These are phyloP conservation scores for Trichopoda pennipes DNA, from an alignment of 2,888 invertebrate genomes.

Conservation along the genomic window DNA sequence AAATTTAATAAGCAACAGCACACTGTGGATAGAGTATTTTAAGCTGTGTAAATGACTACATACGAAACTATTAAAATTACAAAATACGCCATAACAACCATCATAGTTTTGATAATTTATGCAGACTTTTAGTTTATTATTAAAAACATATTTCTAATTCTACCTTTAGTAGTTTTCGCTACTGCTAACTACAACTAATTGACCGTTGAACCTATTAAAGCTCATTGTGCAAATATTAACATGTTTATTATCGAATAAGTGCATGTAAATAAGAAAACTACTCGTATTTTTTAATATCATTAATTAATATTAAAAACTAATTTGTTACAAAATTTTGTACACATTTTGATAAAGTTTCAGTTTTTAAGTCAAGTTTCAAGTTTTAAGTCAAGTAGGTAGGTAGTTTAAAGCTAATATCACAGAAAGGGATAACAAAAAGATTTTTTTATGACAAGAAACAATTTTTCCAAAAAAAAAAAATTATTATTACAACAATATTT, in stretches of 20 bases:
- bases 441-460: no score
- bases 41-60: background rate
- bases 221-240: conserved; percentile 9
- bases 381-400: no score
- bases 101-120: no score
- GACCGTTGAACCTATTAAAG: background rate
- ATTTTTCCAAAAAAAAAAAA: no score
- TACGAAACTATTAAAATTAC: background rate
- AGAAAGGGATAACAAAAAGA: no score
- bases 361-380: no score
- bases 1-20: background rate
- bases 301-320: conserved; percentile 10
- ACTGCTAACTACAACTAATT: conserved; percentile 30
- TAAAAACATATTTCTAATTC: background rate
- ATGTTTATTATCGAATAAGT: conserved; percentile 13
- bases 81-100: background rate
- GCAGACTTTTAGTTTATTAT: background rate
- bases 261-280: background rate
- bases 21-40: background rate
- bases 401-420: no score
- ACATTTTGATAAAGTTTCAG: conserved; percentile 29
- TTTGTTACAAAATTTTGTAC: conserved; percentile 32
- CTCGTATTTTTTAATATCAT: background rate
- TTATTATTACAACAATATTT: no score
- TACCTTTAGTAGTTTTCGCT: conserved; percentile 16